phyloP scores from a whole-genome alignment of 2,113 vertebrate species.

The Gallinago jamesoni region DNA sequence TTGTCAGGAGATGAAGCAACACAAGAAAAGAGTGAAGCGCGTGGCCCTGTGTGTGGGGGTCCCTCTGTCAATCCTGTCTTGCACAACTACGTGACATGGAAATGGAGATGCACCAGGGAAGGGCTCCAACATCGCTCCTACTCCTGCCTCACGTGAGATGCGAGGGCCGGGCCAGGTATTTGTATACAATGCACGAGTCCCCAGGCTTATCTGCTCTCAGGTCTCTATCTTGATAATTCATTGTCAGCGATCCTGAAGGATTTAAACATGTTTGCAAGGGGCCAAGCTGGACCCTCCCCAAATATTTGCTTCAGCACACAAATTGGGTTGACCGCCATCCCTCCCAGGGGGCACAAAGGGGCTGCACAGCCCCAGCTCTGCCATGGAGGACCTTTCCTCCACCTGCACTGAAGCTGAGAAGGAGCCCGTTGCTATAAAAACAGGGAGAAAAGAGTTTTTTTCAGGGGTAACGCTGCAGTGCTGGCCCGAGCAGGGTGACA shows the following conservation, averaged over 20 bases:
- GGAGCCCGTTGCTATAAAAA: neutral
- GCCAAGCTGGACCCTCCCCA: neutral
- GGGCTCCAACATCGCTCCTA: neutral
- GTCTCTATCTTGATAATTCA: neutral
- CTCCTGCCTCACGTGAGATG: neutral
- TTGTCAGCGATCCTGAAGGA: neutral
- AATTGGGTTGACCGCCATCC: neutral
- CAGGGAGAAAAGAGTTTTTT: neutral
- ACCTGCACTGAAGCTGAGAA: neutral
- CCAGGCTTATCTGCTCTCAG: slow-evolving; percentile 5
- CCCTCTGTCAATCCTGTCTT: neutral
- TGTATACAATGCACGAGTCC: slow-evolving; percentile 23
- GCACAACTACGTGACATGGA: neutral
- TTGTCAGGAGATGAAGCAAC: neutral
- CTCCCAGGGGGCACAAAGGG: neutral
- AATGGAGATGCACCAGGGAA: neutral
- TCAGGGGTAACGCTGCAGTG: neutral
- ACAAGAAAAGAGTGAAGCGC: neutral
- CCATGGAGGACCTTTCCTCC: neutral
- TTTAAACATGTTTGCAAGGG: neutral
- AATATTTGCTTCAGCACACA: slow-evolving; percentile 2
- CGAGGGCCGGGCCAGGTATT: neutral
- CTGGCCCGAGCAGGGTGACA: neutral
- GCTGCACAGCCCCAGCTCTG: neutral
- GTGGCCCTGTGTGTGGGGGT: fast-evolving